Conservation (phyloP, 2,888 invertebrate species). For the Eustalomyia histrio region DNA sequence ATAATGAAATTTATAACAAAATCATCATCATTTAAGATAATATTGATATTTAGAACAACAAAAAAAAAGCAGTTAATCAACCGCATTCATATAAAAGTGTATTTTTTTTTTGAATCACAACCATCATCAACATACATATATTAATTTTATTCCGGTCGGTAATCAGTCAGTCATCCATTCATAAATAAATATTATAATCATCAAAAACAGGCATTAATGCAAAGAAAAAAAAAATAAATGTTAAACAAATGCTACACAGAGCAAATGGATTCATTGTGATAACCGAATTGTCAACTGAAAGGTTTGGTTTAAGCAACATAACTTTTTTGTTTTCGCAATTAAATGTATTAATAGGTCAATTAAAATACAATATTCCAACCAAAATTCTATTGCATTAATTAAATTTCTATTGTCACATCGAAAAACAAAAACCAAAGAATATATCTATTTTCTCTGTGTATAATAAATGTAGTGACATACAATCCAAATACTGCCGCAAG, state of each 20-base stretch:
- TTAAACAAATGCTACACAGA: background rate
- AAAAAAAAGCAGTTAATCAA: slow-evolving; percentile 21
- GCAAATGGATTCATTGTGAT: too few species aligned
- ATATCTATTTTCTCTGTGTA: too few species aligned
- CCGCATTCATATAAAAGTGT: slow-evolving; percentile 23
- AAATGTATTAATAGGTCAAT: too few species aligned
- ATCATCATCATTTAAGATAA: background rate
- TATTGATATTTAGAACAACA: background rate
- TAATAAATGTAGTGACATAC: background rate
- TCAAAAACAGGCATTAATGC: slow-evolving; percentile 16
- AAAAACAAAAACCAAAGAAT: too few species aligned
- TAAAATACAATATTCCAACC: too few species aligned
- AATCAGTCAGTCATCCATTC: slow-evolving; percentile 17
- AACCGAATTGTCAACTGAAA: too few species aligned
- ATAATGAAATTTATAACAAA: background rate
- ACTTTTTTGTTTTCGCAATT: too few species aligned
- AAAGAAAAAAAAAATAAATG: slow-evolving; percentile 17
- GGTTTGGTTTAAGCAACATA: too few species aligned
- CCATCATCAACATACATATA: slow-evolving; percentile 13
- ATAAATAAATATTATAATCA: slow-evolving; percentile 35
- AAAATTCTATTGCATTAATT: too few species aligned
- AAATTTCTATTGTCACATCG: too few species aligned
- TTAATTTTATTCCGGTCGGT: background rate
- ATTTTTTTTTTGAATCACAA: slow-evolving; percentile 12
- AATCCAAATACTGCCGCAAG: background rate